Evolutionary conservation across 2,113 vertebrate species (phyloP), one percentile per base, ranked within the genome.

Genomic region (Coptodon rendalli): DNA sequence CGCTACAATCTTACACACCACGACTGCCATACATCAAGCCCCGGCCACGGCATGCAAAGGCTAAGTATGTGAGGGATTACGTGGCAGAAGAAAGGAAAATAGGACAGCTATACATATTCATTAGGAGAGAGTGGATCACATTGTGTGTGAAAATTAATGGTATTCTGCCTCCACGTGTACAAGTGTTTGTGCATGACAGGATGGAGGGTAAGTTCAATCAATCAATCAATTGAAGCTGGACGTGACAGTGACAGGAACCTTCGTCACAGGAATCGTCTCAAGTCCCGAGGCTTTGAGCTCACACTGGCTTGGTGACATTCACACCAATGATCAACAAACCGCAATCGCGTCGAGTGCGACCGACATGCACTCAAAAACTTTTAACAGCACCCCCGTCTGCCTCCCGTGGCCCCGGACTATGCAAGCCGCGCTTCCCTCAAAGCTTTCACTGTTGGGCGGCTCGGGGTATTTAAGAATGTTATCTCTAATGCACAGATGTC

Each of bases 401-500:
- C 84, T 91, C 80, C 82, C 11, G 29, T 76, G 52, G 89, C 53
- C 83, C 81, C 36, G 82, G 81, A 89, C 93, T 29, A 9, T 11
- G 53, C 16, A 7, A 88, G 81, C 82, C 34, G 1, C 71, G 19
- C 88, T 87, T 88, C 88, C 86, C 91, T 93, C 87, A 90, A 92
- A 93, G 91, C 92, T 52, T 87, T 80, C 45, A 80, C 92, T 88
- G 89, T 89, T 57, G 90, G 90, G 91, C 94, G 90, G 92, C 94
- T 90, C 87, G 13, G 93, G 93, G 95, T 96, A 94, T 96, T 96
- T 96, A 96, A 96, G 94, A 96, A 95, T 89, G 94, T 95, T 96
- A 96, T 96, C 96, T 95, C 94, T 92, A 92, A 95, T 95, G 94
- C 95, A 96, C 96, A 96, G 96, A 96, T 96, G 96, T 96, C 95